Conservation (phyloP, 2,113 vertebrate species). For the Ctenomys sociabilis region DNA sequence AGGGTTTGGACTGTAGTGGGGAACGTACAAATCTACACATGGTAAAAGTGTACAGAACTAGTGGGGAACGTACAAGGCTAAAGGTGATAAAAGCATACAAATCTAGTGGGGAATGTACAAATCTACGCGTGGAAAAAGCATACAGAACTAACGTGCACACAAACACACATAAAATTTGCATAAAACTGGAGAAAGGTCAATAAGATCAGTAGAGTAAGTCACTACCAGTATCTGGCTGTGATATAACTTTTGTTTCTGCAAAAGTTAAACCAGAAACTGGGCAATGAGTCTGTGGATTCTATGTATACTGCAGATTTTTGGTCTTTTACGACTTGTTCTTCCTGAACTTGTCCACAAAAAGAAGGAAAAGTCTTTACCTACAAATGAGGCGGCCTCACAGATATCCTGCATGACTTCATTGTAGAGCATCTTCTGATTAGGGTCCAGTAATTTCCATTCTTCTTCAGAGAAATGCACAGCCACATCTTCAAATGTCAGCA, state of each 20-base stretch:
- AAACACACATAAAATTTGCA: neutral
- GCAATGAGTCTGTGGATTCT: neutral
- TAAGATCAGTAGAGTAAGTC: neutral
- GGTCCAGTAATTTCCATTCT: constrained; percentile 69
- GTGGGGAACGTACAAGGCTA: neutral
- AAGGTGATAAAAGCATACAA: no score
- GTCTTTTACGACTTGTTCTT: neutral
- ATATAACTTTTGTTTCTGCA: neutral
- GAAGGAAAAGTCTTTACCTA: constrained; percentile 68
- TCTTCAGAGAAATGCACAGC: constrained; percentile 68
- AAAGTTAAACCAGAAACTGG: neutral
- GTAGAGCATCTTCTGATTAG: constrained; percentile 68
- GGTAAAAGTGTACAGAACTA: neutral
- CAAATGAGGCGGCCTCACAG: constrained; percentile 53
- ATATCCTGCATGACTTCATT: constrained; percentile 62
- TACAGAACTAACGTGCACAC: neutral
- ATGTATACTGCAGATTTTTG: neutral
- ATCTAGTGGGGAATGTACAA: neutral
- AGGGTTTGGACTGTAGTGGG: neutral
- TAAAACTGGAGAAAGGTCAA: neutral
- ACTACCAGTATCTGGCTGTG: neutral
- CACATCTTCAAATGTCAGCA: constrained; percentile 75
- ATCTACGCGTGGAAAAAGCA: neutral
- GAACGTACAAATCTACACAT: neutral
- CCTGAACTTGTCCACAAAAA: neutral